A percentile compares a stretch with the other conserved stretches of the same genome.
phyloP scores from a whole-genome alignment of 2,113 vertebrate genomes.

The Macrotus californicus region DNA sequence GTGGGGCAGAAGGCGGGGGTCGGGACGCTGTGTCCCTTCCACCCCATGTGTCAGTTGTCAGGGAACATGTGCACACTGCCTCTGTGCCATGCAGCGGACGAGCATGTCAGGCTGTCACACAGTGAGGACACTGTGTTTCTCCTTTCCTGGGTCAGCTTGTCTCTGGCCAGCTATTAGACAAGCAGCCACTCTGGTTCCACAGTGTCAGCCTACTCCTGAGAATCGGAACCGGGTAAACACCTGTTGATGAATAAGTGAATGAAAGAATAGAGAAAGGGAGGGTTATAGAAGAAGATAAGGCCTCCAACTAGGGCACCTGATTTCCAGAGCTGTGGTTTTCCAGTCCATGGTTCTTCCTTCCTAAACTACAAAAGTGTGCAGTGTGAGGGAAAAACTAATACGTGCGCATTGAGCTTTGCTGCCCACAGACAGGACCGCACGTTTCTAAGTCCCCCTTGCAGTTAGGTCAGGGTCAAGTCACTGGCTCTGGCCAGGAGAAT shows the following conservation, averaged over 20 bases:
- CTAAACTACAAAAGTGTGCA: not conserved
- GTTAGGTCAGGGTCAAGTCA: not conserved
- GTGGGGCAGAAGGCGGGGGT: not conserved
- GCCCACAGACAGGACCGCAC: not conserved
- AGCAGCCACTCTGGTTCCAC: not conserved
- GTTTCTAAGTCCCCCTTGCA: not conserved
- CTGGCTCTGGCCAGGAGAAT: not conserved
- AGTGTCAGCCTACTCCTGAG: not conserved
- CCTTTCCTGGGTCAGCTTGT: not conserved
- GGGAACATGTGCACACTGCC: rapidly evolving
- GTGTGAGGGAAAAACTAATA: not conserved
- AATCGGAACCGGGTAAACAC: not conserved
- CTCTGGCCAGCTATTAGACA: not conserved
- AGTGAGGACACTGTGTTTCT: not conserved
- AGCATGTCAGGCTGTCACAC: not conserved
- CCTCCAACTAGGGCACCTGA: not conserved
- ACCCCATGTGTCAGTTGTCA: too few species aligned
- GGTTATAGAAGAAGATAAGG: not conserved
- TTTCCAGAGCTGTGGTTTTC: not conserved
- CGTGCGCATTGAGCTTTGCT: not conserved
- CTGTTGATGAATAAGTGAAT: not conserved
- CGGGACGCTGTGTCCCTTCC: not conserved
- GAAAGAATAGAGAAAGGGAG: not conserved
- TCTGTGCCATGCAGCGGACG: not conserved
- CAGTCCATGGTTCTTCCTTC: not conserved